Base-by-base conservation (phyloP, 2,888 invertebrate species). In the Sminthurinus aureus region DNA sequence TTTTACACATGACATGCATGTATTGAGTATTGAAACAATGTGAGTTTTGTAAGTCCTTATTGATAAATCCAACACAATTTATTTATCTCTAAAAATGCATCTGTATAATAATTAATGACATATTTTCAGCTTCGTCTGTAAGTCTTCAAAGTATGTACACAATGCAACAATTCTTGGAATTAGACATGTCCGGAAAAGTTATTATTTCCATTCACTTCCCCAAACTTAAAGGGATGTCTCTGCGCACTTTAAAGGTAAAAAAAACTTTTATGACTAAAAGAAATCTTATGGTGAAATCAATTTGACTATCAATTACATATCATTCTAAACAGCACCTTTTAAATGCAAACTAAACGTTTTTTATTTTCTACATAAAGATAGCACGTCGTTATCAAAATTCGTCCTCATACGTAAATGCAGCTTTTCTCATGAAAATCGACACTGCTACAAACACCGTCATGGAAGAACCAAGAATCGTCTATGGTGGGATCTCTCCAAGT, bases 181-280 rank as follows among this genome's bases (percentile, higher is more conserved):
- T 90, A n/a, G 91, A 94, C 86, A 94, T 95, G 94, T 91, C 90
- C 38, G 92, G 92, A 69, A 94, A 93, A 90, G 89, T 95, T 18
- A 92, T 95, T 66, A 89, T 92, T 9, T 58, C 74, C 15, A 83
- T 83, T 24, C 69, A 73, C 11, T 89, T 95, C 15, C 93, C 93
- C 0, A 90, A 93, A 0, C 90, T 93, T 67, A 91, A 92, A 18
- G 90, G 91, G 2, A 92, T 92, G 84, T 90, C 91, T 0, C 92
- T 94, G 24, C 93, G 93, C 89, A 93, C 94, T 0, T 95, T 92
- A 88, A 95, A 95, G 92, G 94, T 94, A 89, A 11, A 24, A 9
- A 24, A 38, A 9, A 9, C 20, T 71, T 71, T 66, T 12, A 66
- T 66, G 15, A 66, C 20, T 66, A n/a, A 12, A 18, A 66, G 15